Evolutionary conservation across 2,113 vertebrate genomes (phyloP).

Genomic region (Eublepharis macularius): DNA sequence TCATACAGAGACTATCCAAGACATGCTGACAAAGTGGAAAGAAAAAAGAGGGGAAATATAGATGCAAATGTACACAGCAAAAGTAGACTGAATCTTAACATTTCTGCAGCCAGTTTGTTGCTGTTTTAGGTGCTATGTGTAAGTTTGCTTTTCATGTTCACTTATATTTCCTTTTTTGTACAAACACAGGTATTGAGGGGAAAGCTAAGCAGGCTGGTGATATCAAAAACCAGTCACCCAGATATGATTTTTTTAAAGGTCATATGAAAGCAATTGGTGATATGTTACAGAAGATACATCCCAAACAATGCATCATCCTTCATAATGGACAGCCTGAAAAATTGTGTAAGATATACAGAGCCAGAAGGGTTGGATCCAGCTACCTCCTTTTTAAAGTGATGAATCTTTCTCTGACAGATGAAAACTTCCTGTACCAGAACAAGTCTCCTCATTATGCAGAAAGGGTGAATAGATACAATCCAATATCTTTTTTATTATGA

Average conservation of each 20-base stretch:
- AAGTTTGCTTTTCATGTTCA: slow-evolving; percentile 41
- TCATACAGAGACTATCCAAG: slow-evolving; percentile 19
- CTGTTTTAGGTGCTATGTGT: not conserved
- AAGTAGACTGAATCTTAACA: not conserved
- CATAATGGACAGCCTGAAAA: not conserved
- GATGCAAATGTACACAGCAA: not conserved
- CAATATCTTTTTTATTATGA: too few relatives aligned
- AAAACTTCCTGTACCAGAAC: too few relatives aligned
- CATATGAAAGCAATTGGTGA: slow-evolving; percentile 31
- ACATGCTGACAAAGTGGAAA: slow-evolving; percentile 10
- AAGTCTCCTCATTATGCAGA: too few relatives aligned
- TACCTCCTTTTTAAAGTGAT: too few relatives aligned
- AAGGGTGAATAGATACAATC: too few relatives aligned
- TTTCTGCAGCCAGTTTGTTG: not conserved
- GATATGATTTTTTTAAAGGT: not conserved
- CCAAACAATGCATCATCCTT: not conserved
- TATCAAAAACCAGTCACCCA: not conserved
- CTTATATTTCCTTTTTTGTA: not conserved
- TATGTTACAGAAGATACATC: not conserved
- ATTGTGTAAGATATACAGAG: not conserved
- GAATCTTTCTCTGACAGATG: too few relatives aligned
- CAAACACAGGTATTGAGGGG: slow-evolving; percentile 17
- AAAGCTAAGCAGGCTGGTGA: not conserved
- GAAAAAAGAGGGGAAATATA: slow-evolving; percentile 11
- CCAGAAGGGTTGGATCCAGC: not conserved